phyloP scores from a whole-genome alignment of 2,113 vertebrate species.

The Sisor rabdophorus region DNA sequence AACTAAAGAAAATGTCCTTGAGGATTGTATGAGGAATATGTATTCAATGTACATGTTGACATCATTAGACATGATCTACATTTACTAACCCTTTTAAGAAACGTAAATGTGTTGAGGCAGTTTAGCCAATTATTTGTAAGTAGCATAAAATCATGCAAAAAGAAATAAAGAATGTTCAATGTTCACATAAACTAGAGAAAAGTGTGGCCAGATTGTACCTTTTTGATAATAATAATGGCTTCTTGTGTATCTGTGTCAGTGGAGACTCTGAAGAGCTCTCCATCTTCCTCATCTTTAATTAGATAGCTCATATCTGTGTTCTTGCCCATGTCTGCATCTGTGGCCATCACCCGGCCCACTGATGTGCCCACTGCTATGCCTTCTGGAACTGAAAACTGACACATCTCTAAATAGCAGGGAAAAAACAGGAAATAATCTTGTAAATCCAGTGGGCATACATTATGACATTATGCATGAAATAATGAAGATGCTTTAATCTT shows the following conservation, averaged over 20 bases:
- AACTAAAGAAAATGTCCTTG: too few species aligned
- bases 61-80: too few species aligned
- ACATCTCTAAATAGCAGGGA: constrained; percentile 78
- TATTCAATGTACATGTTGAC: too few species aligned
- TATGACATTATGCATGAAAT: not conserved
- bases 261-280: constrained; percentile 82
- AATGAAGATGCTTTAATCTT: not conserved
- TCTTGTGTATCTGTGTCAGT: constrained; percentile 89
- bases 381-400: constrained; percentile 90
- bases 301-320: constrained; percentile 97
- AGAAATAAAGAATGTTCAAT: too few species aligned
- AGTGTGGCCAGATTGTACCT: constrained; percentile 65
- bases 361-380: constrained; percentile 79
- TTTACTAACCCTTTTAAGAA: too few species aligned
- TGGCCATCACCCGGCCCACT: constrained; percentile 86
- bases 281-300: constrained; percentile 83
- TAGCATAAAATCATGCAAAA: too few species aligned
- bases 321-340: constrained; percentile 89
- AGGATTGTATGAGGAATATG: too few species aligned
- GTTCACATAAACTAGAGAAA: too few species aligned
- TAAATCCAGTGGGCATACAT: not conserved
- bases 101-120: too few species aligned
- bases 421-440: not conserved
- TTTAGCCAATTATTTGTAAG: too few species aligned
- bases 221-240: constrained; percentile 82